Evolutionary conservation across 2,888 invertebrate genomes (phyloP).

Genomic region (Lutraria lutraria): DNA sequence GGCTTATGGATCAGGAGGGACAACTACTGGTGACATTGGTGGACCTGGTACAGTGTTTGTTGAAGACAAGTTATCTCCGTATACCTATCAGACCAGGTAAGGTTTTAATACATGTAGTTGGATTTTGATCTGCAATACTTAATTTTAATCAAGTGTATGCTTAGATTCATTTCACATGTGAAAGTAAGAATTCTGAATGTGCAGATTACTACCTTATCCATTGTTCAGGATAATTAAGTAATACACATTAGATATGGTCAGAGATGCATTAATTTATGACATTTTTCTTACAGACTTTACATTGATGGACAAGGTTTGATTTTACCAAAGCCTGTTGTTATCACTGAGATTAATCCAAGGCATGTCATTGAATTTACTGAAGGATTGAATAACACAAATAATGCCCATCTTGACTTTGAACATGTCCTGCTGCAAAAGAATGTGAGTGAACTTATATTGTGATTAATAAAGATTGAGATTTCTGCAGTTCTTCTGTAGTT

Average conservation of each 20-base stretch:
- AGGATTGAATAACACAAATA: slow-evolving; percentile 57
- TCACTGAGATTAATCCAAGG: slow-evolving; percentile 75
- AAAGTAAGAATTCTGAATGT: too few species aligned
- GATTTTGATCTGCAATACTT: neutral
- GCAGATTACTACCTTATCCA: too few species aligned
- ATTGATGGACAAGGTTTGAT: slow-evolving; percentile 72
- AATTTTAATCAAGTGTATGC: neutral
- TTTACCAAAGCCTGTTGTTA: slow-evolving; percentile 75
- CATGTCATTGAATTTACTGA: slow-evolving; percentile 41
- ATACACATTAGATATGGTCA: neutral
- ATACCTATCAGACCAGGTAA: slow-evolving; percentile 56
- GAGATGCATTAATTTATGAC: neutral
- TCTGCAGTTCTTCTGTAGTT: too few species aligned
- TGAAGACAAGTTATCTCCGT: slow-evolving; percentile 72
- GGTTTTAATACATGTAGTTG: neutral
- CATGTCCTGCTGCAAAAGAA: slow-evolving; percentile 75
- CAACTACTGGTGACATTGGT: slow-evolving; percentile 69
- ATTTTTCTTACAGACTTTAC: slow-evolving; percentile 69
- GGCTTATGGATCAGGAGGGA: slow-evolving; percentile 72
- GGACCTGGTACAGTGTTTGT: slow-evolving; percentile 80
- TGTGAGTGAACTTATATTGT: slow-evolving; percentile 54
- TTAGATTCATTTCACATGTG: neutral
- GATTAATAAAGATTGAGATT: too few species aligned
- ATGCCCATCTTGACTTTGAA: slow-evolving; percentile 77
- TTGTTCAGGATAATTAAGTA: neutral